Conservation (phyloP, 2,888 invertebrate species). For the Thymelicus acteon region DNA sequence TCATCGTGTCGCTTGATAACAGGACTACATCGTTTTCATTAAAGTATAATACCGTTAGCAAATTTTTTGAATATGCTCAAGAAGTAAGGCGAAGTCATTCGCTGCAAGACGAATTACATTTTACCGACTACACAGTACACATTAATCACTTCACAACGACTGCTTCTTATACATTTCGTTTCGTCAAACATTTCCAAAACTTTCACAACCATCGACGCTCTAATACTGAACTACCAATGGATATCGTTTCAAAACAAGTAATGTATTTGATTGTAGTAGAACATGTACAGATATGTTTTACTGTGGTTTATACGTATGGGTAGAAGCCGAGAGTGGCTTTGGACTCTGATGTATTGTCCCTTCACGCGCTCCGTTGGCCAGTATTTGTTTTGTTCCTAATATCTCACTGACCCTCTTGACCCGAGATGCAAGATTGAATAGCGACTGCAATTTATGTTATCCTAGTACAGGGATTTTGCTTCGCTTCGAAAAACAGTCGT, state of each 20-base stretch:
- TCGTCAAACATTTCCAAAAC: neutral
- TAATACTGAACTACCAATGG: neutral
- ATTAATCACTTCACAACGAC: constrained; percentile 51
- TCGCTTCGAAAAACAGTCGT: neutral
- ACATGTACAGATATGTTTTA: neutral
- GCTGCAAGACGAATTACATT: constrained; percentile 51
- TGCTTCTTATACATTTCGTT: neutral
- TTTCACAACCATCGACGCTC: neutral
- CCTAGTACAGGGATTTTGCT: neutral
- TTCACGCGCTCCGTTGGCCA: constrained; percentile 13
- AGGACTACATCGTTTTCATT: neutral
- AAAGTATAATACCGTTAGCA: constrained; percentile 1
- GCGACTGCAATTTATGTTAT: constrained; percentile 9
- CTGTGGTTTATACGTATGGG: neutral
- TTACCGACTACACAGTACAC: constrained; percentile 50
- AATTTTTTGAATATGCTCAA: constrained; percentile 26
- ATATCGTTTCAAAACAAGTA: neutral
- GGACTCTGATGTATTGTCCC: constrained; percentile 19
- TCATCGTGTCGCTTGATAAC: too few species aligned
- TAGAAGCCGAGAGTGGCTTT: constrained; percentile 7
- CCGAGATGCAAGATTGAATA: constrained; percentile 13
- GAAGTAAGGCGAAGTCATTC: constrained; percentile 43
- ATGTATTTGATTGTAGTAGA: neutral
- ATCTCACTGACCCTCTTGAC: constrained; percentile 17
- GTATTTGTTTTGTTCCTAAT: constrained; percentile 15